Percentiles rank a stretch among this genome's conserved stretches.
phyloP scores from a whole-genome alignment of 2,113 vertebrate species.

The Perca schrenkii region DNA sequence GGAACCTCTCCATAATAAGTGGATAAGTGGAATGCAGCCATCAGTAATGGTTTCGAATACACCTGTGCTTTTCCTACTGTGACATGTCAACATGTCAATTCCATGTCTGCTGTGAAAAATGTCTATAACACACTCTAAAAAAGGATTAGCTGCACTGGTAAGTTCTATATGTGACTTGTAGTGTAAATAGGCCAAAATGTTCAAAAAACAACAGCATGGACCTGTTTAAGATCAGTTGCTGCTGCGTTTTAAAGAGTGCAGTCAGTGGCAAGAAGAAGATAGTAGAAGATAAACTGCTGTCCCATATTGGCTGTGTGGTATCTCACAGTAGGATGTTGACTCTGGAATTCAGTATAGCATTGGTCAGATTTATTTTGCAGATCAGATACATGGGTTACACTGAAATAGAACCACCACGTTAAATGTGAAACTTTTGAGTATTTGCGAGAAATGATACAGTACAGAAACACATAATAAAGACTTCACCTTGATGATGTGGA shows the following conservation, averaged over 20 bases:
- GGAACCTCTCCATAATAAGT: accelerated
- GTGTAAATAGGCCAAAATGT: neutral
- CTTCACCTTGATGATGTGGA: neutral
- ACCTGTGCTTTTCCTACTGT: too few relatives aligned
- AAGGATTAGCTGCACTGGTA: neutral
- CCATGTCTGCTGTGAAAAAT: too few relatives aligned
- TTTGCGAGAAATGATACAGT: neutral
- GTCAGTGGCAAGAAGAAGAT: conserved; percentile 4
- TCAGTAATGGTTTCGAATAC: too few relatives aligned
- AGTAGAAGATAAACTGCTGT: conserved; percentile 10
- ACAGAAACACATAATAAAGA: neutral
- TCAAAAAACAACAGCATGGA: neutral
- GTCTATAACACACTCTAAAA: neutral
- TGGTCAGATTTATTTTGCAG: neutral
- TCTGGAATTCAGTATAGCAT: too few relatives aligned
- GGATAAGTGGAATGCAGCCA: too few relatives aligned
- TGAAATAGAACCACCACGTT: too few relatives aligned
- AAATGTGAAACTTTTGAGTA: neutral
- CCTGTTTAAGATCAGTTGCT: conserved; percentile 6
- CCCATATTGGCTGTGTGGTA: neutral
- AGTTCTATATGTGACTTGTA: neutral
- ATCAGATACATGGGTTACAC: neutral
- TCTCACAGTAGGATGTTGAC: neutral
- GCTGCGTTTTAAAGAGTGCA: neutral
- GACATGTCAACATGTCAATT: too few relatives aligned